Base-by-base conservation (phyloP, 1,140 invertebrate species). In the Antheraea mylitta region DNA sequence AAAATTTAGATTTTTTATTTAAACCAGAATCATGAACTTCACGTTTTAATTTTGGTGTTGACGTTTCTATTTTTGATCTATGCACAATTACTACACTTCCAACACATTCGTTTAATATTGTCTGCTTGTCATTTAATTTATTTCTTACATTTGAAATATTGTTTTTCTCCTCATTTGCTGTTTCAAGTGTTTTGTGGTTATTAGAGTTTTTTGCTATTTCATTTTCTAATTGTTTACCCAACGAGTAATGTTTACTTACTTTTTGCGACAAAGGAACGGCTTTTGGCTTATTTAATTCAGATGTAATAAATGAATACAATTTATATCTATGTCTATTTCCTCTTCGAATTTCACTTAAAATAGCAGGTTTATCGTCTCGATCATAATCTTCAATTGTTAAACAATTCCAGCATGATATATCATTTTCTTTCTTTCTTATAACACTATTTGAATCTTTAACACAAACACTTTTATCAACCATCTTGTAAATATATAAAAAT, bases 341-440 rank as follows among this genome's bases (percentile, higher is more conserved):
- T 68, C 85, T 76, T 13, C 89, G 72, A 36, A 91, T 72, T 74
- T 85, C 81, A 16, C 77, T 64, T 58, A 91, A 74, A 8, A 85
- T 72, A 9, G 85, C 59, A 9, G 85, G 76, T 67, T 88, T 78
- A 18, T 18, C 13, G 60, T 79, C 77, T 18, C 63, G 48, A 42
- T 82, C 75, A 60, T 58, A 58, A 36, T 80, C 71, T 70, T 84
- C 78, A 10, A 77, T 72, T 0, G 69, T 77, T 67, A 89, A 85
- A 82, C 89, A 91, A 78, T 90, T 91, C 84, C 84, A 90, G 72
- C 89, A 91, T 37, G 78, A 79, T 30, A 83, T 73, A 61, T 86
- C 85, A 30, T 62, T 71, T 45, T 81, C 78, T 30, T 76, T 80
- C 67, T 67, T 76, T 63, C 66, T 77, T 45, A 64, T 63, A 38